Evolutionary conservation across 2,113 vertebrate species (phyloP).

Genomic region (Cephalopterus ornatus): DNA sequence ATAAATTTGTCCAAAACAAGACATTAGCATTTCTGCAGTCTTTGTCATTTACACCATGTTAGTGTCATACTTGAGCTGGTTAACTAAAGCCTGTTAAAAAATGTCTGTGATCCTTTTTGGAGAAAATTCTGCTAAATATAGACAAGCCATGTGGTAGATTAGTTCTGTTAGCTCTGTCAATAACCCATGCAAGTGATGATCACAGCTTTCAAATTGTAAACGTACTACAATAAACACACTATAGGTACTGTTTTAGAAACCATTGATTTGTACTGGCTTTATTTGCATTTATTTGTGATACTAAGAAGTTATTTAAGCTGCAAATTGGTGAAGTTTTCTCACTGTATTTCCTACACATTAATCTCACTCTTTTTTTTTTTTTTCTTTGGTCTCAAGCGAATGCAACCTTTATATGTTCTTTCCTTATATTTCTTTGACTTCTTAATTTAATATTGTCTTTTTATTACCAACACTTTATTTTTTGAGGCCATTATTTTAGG

Average conservation of each 20-base stretch:
- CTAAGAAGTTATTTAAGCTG: background rate
- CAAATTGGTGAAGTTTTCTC: background rate
- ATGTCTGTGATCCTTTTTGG: background rate
- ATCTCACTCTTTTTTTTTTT: background rate
- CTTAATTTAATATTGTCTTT: background rate
- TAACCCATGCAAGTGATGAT: background rate
- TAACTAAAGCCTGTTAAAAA: background rate
- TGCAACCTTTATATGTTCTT: background rate
- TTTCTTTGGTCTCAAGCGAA: background rate
- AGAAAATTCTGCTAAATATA: background rate
- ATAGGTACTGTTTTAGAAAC: background rate
- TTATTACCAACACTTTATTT: background rate
- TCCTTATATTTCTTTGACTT: background rate
- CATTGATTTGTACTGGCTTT: background rate
- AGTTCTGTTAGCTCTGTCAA: background rate
- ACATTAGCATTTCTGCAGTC: background rate
- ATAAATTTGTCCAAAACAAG: background rate
- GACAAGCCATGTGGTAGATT: background rate
- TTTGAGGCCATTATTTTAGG: background rate
- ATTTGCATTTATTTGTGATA: background rate
- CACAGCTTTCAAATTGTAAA: background rate
- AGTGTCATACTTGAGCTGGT: background rate
- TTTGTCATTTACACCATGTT: background rate
- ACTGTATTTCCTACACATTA: background rate
- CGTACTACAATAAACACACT: background rate